These are phyloP conservation scores for Petroica traversi DNA, from an alignment of 2,113 vertebrate species.

Conservation along the genomic window DNA sequence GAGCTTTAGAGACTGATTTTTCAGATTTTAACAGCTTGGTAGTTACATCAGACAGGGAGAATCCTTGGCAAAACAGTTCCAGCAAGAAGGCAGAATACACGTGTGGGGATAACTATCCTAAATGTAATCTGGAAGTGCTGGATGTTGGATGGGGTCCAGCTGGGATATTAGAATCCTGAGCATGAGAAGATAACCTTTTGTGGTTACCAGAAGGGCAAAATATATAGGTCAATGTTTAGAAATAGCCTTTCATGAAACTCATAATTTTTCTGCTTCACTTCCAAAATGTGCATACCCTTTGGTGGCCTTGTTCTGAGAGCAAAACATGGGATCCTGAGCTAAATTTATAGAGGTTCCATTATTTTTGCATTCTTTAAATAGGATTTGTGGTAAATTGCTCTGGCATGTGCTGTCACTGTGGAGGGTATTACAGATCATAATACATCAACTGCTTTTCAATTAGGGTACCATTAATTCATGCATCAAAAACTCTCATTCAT, in stretches of 20 bases:
- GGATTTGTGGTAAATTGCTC: neutral
- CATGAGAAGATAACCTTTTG: neutral
- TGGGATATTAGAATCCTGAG: neutral
- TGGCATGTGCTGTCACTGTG: neutral
- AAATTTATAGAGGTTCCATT: neutral
- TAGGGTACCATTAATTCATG: neutral
- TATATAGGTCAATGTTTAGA: neutral
- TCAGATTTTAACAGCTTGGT: slow-evolving; percentile 5
- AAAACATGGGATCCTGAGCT: neutral
- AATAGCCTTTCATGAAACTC: neutral
- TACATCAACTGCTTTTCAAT: neutral
- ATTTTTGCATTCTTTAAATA: neutral
- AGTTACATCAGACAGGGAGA: slow-evolving; percentile 16
- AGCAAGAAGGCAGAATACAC: neutral
- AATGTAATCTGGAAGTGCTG: neutral
- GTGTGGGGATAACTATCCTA: neutral
- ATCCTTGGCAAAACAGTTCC: slow-evolving; percentile 7
- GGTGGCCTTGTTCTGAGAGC: neutral
- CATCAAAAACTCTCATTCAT: neutral
- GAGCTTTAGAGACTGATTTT: neutral
- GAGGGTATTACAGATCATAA: neutral
- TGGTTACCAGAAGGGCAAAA: neutral
- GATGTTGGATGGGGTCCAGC: neutral
- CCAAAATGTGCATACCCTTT: neutral
- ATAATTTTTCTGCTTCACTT: neutral